These are phyloP conservation scores for Campaea margaritaria DNA, from an alignment of 2,888 invertebrate species.

Conservation along the genomic window DNA sequence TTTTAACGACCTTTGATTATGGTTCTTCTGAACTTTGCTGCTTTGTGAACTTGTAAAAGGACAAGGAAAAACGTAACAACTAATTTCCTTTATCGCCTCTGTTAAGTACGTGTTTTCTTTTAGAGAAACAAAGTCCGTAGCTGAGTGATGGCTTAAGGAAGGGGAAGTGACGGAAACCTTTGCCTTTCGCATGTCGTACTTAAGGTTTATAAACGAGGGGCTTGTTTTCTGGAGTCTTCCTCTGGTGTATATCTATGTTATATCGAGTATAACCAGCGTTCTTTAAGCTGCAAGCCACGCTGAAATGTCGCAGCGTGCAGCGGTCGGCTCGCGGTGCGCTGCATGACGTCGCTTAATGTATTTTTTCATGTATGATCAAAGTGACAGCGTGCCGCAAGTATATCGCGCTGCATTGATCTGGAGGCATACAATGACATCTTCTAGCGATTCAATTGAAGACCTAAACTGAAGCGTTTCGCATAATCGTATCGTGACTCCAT, in stretches of 20 bases:
- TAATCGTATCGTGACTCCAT: too few relatives aligned
- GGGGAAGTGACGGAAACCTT: conserved; percentile 1
- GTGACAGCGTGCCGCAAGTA: too few relatives aligned
- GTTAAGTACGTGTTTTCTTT: conserved; percentile 1
- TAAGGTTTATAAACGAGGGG: background rate
- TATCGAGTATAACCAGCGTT: too few relatives aligned
- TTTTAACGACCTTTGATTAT: conserved; percentile 8
- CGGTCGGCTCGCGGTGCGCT: too few relatives aligned
- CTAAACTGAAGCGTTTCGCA: too few relatives aligned
- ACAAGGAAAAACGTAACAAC: conserved; percentile 1
- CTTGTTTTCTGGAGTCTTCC: background rate
- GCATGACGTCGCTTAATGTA: too few relatives aligned
- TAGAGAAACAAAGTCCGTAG: background rate
- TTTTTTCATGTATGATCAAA: too few relatives aligned
- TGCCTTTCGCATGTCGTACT: background rate
- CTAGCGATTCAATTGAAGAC: too few relatives aligned
- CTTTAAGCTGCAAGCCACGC: too few relatives aligned
- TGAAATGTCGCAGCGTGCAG: too few relatives aligned
- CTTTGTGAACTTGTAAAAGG: conserved; percentile 4
- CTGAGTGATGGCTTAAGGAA: background rate
- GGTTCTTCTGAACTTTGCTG: conserved; percentile 9
- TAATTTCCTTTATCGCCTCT: conserved; percentile 1
- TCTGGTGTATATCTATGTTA: background rate
- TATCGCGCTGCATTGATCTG: too few relatives aligned
- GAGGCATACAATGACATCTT: too few relatives aligned